Evolutionary conservation across 1,140 invertebrate genomes (phyloP), one percentile per base, ranked within the genome.

Genomic region (Helicoverpa zea): DNA sequence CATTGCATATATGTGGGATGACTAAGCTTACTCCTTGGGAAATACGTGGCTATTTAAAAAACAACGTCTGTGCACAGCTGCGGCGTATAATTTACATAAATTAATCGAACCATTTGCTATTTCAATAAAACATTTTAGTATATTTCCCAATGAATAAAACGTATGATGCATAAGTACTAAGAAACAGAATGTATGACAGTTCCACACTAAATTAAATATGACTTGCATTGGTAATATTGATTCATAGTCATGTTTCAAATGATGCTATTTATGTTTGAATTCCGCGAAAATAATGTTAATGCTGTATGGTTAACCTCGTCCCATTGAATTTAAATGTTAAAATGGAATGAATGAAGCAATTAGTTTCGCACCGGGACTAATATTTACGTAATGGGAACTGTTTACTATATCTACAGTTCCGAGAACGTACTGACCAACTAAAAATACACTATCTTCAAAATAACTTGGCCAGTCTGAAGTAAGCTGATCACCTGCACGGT

Each of bases 21-120:
- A 81, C 84, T 88, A 88, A 80, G 64, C 58, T 72, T 84, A 84
- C 83, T 89, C 84, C 83, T 84, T 88, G 88, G 85, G 83, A 89
- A 88, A 81, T 74, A 83, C 76, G 61, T 11, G 12, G 35, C 23
- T 52, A 51, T 23, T 64, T 12, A 10, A 49, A 18, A 47, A 49
- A 66, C 11, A 43, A 35, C 11, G 30, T 10, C 30, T 43, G 61
- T 64, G n/a, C 16, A 3, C 43, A 49, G 18, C 63, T 18, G 16
- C 10, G 10, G 18, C 12, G 1, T n/a, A 66, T 30, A n/a, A 64
- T 18, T 58, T 58, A 58, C n/a, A 61, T 23, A 61, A 35, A 14
- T 16, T n/a, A 43, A 16, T 66, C 18, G 16, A 43, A 43, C 2
- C 47, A 49, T 35, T 54, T 9, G 29, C 13, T 18, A 49, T 73